A percentile compares a stretch with the other conserved stretches of the same genome.
Conservation (phyloP, 2,797 vertebrate genomes). For the Rallus crepitans region DNA sequence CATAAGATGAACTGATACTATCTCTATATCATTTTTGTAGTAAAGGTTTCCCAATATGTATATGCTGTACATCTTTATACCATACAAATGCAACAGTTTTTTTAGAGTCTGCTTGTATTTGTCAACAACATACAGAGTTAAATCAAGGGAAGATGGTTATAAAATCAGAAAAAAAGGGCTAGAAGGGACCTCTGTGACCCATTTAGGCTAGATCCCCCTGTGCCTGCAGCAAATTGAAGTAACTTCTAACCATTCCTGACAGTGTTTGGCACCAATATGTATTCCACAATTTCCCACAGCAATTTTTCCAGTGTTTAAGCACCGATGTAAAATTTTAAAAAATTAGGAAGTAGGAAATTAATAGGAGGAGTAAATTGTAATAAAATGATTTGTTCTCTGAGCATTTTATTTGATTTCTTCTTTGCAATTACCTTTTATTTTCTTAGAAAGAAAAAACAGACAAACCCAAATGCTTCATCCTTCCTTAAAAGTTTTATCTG, state of each 20-base stretch:
- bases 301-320: not conserved
- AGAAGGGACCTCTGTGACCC: not conserved
- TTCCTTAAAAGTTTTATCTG: not conserved
- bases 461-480: not conserved
- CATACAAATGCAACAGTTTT: not conserved
- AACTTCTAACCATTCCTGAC: not conserved
- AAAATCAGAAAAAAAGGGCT: not conserved
- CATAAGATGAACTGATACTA: not conserved
- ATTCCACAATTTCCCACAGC: not conserved
- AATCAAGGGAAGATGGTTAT: not conserved
- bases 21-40: not conserved
- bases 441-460: not conserved
- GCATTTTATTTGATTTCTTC: not conserved
- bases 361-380: no score
- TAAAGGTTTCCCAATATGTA: not conserved
- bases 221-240: rapidly evolving
- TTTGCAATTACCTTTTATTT: not conserved
- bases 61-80: not conserved
- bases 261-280: not conserved
- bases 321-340: not conserved
- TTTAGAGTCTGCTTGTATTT: not conserved
- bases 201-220: not conserved
- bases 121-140: not conserved
- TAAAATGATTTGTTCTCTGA: not conserved
- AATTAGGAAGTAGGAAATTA: no score